These are phyloP conservation scores for Tipula confusa DNA, from an alignment of 2,888 invertebrate genomes.

Conservation along the genomic window DNA sequence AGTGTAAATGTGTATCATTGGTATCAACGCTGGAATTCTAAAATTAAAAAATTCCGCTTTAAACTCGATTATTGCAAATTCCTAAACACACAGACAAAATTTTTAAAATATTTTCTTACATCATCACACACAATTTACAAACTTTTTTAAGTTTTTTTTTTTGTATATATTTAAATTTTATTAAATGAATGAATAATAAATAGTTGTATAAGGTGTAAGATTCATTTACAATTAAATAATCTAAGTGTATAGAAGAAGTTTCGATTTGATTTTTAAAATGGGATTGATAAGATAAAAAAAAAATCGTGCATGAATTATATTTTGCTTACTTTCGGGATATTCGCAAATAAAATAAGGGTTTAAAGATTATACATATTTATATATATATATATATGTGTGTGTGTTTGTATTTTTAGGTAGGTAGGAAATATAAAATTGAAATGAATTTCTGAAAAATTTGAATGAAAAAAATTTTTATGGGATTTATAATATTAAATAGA, in stretches of 20 bases:
- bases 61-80: neutral
- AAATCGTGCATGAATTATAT: neutral
- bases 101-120: neutral
- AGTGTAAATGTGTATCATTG: neutral
- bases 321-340: neutral
- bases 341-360: neutral
- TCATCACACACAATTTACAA: neutral
- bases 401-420: too few species aligned
- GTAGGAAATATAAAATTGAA: neutral
- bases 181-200: slow-evolving; percentile 10
- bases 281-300: neutral
- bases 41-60: slow-evolving; percentile 7
- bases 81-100: slow-evolving; percentile 7
- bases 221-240: neutral
- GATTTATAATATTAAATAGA: neutral
- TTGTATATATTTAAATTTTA: neutral
- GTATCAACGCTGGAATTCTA: neutral
- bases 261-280: neutral
- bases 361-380: too few species aligned
- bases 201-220: neutral
- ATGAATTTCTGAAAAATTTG: neutral
- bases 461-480: neutral
- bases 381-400: neutral
- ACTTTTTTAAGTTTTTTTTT: too few species aligned
- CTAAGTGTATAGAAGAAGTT: neutral